Percentiles rank a stretch among this genome's conserved stretches.
Evolutionary conservation across 2,113 vertebrate genomes (phyloP).

Genomic region (Todiramphus chloris): DNA sequence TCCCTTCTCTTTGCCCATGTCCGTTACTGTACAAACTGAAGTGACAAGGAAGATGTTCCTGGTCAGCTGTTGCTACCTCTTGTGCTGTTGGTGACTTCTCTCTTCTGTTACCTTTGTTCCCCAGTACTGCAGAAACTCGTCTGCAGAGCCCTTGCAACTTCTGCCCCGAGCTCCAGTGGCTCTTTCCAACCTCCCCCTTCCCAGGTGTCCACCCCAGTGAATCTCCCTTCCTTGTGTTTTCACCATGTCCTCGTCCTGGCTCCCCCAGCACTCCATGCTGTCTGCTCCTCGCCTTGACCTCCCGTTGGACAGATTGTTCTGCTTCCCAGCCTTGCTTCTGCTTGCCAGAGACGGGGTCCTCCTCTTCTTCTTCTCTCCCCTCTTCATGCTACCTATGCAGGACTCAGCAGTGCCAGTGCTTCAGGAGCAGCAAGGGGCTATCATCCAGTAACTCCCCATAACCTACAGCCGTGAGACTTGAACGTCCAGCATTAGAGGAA

Average conservation of each 20-base stretch:
- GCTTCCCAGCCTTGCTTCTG: not conserved
- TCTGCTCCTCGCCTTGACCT: not conserved
- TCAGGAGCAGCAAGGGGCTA: not conserved
- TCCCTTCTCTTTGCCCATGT: not conserved
- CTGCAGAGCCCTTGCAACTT: not conserved
- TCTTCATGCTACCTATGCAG: not conserved
- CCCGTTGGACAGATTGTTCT: not conserved
- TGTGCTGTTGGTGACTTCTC: not conserved
- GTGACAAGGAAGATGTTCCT: not conserved
- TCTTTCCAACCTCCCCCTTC: not conserved
- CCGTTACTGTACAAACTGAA: not conserved
- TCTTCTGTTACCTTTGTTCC: not conserved
- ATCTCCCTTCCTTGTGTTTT: not conserved
- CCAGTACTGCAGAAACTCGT: not conserved
- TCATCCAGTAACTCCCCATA: not conserved
- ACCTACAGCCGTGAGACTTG: not conserved
- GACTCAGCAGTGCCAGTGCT: not conserved
- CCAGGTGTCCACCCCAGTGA: not conserved
- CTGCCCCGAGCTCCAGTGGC: fast-evolving
- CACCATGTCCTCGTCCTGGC: not conserved
- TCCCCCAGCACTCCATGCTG: not conserved
- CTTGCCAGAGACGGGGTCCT: not conserved
- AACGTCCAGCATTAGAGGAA: not conserved
- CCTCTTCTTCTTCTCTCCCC: not conserved
- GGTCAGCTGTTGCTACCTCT: not conserved